These are phyloP conservation scores for Heliopora coerulea DNA, from an alignment of 92 coral and sea anemone genomes.

Conservation along the genomic window DNA sequence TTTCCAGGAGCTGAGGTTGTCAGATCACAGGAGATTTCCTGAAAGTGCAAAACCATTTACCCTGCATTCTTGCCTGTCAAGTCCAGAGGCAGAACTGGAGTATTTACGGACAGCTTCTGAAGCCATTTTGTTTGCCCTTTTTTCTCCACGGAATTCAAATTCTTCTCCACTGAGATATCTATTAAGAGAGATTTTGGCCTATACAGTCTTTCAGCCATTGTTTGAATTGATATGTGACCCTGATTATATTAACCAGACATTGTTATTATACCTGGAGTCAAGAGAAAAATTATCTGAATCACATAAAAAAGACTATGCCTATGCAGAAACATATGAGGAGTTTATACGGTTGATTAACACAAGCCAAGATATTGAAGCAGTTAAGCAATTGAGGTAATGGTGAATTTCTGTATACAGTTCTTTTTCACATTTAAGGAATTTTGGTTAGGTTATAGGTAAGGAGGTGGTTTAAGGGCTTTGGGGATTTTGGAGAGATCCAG, in stretches of 20 bases:
- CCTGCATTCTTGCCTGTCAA: constrained; percentile 83
- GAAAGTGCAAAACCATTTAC: constrained; percentile 80
- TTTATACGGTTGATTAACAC: constrained; percentile 91
- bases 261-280: constrained; percentile 80
- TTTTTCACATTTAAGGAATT: too few species aligned
- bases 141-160: constrained; percentile 69
- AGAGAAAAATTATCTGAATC: constrained; percentile 85
- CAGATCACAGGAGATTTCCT: constrained; percentile 71
- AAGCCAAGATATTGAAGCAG: constrained; percentile 82
- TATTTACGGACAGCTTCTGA: constrained; percentile 81
- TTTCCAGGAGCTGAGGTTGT: constrained; percentile 84
- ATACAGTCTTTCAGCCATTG: constrained; percentile 85
- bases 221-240: constrained; percentile 96
- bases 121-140: constrained; percentile 72
- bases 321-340: constrained; percentile 99
- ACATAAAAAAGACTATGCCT: constrained; percentile 97
- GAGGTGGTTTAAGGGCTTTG: too few species aligned
- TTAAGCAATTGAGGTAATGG: constrained; percentile 88
- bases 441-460: too few species aligned
- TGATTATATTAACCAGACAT: constrained; percentile 88
- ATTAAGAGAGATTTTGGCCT: constrained; percentile 85
- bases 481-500: too few species aligned
- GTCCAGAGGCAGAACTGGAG: constrained; percentile 68
- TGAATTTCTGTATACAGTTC: too few species aligned
- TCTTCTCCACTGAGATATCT: constrained; percentile 76